Conservation (phyloP, 2,888 invertebrate genomes). For the Troides aeacus region DNA sequence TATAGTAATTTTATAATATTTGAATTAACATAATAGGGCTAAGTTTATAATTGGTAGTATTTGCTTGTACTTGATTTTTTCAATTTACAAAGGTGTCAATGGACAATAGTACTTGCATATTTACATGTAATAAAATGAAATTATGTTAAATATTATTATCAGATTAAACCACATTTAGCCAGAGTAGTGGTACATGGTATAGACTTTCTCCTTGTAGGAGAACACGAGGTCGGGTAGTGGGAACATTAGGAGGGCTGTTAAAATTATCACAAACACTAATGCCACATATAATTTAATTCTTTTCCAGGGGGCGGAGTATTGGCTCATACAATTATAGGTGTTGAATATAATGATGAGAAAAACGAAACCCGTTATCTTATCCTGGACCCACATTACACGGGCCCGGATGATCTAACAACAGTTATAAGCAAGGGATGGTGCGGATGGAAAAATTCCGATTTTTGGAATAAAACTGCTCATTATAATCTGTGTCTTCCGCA, state of each 20-base stretch:
- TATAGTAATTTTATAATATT: background rate
- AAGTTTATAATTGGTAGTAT: too few species aligned
- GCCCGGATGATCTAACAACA: slow-evolving; percentile 87
- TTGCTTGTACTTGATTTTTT: too few species aligned
- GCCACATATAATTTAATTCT: background rate
- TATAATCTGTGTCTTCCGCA: slow-evolving; percentile 98
- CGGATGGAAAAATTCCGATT: slow-evolving; percentile 96
- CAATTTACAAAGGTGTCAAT: too few species aligned
- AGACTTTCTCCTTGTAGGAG: too few species aligned
- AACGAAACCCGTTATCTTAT: slow-evolving; percentile 95
- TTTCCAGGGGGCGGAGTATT: slow-evolving; percentile 93
- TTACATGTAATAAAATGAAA: too few species aligned
- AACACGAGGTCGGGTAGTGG: too few species aligned
- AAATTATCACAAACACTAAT: background rate
- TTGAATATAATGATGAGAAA: slow-evolving; percentile 90
- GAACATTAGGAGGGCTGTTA: background rate
- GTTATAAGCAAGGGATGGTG: slow-evolving; percentile 95
- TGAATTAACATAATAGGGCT: too few species aligned
- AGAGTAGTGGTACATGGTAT: too few species aligned
- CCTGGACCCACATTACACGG: slow-evolving; percentile 98
- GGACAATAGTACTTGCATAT: too few species aligned
- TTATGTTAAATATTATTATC: too few species aligned
- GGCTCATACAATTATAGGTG: slow-evolving; percentile 98
- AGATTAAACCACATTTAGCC: too few species aligned
- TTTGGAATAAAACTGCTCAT: slow-evolving; percentile 97